Evolutionary conservation across 64 coral and sea anemone species (phyloP), one percentile per base, ranked within the genome.

Genomic region (Dendrophyllia cribrosa): DNA sequence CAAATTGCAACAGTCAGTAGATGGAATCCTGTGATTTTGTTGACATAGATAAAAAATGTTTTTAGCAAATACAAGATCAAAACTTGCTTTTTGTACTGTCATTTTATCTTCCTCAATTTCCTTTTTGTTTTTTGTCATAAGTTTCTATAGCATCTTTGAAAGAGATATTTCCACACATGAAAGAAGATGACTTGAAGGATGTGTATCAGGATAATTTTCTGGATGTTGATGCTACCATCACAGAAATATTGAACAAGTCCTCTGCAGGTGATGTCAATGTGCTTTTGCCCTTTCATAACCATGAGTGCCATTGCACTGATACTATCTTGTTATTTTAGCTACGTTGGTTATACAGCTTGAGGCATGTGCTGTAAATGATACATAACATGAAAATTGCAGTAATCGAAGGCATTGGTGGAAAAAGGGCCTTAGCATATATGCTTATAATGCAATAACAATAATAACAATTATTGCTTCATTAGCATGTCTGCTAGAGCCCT

Each of bases 61-160:
- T n/a, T n/a, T n/a, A n/a, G n/a, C n/a, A n/a, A n/a, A n/a, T n/a
- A n/a, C n/a, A n/a, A n/a, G n/a, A n/a, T n/a, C n/a, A n/a, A n/a
- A n/a, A n/a, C n/a, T n/a, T 66, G 15, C 15, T 66, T 66, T 20
- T 20, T 66, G 62, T 66, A 14, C 62, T 66, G 21, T 66, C 21
- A 19, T 66, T 19, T 66, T 20, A 66, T 66, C 62, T 20, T 19
- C 62, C 15, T 66, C 2, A 59, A 8, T 10, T 10, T 59, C 15
- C 15, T 8, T 59, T 59, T 20, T 20, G 15, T 88, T 76, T 88
- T 88, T 62, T 51, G 56, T 64, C 86, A 59, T 58, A 51, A 88
- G 70, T 75, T 88, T 88, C 86, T 75, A 43, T 76, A 64, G 71
- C 55, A 76, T 51, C 64, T 87, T 65, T 88, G 72, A 88, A 88